Base-by-base conservation (phyloP, 2,113 vertebrate genomes). In the Amazona vittata region DNA sequence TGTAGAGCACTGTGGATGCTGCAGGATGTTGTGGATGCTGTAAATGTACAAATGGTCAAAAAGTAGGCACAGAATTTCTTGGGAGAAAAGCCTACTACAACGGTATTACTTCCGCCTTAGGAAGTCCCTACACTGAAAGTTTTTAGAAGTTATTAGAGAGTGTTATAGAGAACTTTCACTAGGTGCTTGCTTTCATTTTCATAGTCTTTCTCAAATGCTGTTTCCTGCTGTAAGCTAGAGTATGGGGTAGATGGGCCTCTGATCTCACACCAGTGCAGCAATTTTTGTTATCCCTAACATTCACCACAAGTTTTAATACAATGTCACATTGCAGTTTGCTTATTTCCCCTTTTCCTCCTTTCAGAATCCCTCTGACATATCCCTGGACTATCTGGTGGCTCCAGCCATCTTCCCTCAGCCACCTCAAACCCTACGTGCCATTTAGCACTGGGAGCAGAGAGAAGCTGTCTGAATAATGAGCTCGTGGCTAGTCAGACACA, bases 401-500 rank as follows among this genome's bases (percentile, higher is more conserved):
- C 33, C 39, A 55, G 60, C 44, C 31, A 18, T 74, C 39, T 35
- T 59, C 26, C 31, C 46, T 70, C 59, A 89, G 46, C 31, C 60
- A 33, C 68, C 65, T 81, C 83, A 64, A 62, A 31, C 65, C 37
- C 86, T 94, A 94, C 86, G 83, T 96, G 96, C 96, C 87, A 76
- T 87, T 94, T 50, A 89, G 92, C 96, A 96, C 77, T 84, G 77
- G 74, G 31, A 86, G 31, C 52, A 93, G 71, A 80, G 83, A 84
- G 79, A 83, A 90, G 63, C 47, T 29, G 41, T 90, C 86, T 94
- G 92, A 95, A 70, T 92, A 89, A 96, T 82, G 89, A 96, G 70
- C 94, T 95, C 47, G 22, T 96, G 89, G 83, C 86, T 84, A 62
- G 86, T 90, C 96, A 96, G 94, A 46, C 92, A 89, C 52, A 83